Conservation (phyloP, 2,113 vertebrate genomes). For the Xiphophorus couchianus region DNA sequence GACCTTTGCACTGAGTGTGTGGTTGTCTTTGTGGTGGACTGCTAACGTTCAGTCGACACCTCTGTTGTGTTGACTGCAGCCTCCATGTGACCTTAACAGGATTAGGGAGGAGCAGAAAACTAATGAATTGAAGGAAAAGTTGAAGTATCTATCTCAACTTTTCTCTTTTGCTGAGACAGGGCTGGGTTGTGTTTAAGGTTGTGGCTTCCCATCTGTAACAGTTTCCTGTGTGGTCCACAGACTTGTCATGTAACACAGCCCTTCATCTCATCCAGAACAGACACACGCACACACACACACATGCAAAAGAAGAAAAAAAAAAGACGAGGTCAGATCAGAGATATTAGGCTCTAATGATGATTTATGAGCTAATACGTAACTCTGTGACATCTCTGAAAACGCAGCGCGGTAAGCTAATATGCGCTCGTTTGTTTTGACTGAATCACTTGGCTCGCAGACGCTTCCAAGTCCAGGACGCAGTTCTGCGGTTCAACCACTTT, state of each 20-base stretch:
- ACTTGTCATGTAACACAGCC: conserved; percentile 34
- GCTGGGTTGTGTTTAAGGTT: conserved; percentile 5
- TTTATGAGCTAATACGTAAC: conserved; percentile 46
- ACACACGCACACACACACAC: background rate
- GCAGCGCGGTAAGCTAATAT: conserved; percentile 42
- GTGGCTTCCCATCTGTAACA: conserved; percentile 14
- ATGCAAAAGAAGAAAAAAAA: background rate
- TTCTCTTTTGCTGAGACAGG: background rate
- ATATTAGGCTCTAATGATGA: conserved; percentile 48
- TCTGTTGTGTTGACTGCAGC: background rate
- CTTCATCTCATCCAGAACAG: conserved; percentile 23
- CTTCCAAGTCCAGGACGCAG: background rate
- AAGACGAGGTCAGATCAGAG: conserved; percentile 22
- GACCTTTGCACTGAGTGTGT: too few relatives aligned
- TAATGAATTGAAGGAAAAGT: background rate
- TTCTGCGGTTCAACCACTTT: conserved; percentile 19
- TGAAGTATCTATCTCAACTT: background rate
- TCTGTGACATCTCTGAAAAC: conserved; percentile 44
- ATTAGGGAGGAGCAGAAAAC: background rate
- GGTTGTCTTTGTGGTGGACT: background rate
- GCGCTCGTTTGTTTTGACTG: conserved; percentile 12
- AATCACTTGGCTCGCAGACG: conserved; percentile 3
- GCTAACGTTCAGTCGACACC: background rate
- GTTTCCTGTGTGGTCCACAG: conserved; percentile 65
- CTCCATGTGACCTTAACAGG: background rate